These are phyloP conservation scores for Mesoclemmys tuberculata DNA, from an alignment of 2,113 vertebrate species.

Conservation along the genomic window DNA sequence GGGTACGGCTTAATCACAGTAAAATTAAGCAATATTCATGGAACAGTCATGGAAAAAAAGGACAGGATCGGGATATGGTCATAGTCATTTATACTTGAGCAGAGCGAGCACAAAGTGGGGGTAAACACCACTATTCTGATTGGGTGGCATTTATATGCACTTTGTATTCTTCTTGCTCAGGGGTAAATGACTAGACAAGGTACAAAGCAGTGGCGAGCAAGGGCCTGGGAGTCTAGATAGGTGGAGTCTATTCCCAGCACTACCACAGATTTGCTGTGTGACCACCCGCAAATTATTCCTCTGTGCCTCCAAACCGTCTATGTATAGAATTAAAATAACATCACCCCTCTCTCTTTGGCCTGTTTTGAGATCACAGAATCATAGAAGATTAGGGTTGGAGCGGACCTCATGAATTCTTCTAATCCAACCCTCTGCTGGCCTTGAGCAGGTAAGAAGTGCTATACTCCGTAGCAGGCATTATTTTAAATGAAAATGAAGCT, in stretches of 20 bases:
- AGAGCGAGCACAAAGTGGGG: fast-evolving
- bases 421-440: too few species aligned
- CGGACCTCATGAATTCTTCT: too few species aligned
- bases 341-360: too few species aligned
- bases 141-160: too few species aligned
- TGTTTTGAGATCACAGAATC: too few species aligned
- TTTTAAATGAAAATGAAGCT: too few species aligned
- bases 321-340: too few species aligned
- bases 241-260: neutral
- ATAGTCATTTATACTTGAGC: neutral
- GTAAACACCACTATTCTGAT: neutral
- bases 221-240: neutral
- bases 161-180: neutral
- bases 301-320: neutral
- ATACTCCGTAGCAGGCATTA: too few species aligned
- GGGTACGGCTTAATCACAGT: neutral
- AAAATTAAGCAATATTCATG: neutral
- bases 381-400: too few species aligned
- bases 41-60: neutral
- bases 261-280: neutral
- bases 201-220: neutral
- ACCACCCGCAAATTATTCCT: neutral
- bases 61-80: neutral
- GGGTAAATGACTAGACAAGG: neutral
- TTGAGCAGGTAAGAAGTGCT: too few species aligned